These are phyloP conservation scores for Cartodere bifasciata DNA, from an alignment of 2,888 invertebrate genomes.

Conservation along the genomic window DNA sequence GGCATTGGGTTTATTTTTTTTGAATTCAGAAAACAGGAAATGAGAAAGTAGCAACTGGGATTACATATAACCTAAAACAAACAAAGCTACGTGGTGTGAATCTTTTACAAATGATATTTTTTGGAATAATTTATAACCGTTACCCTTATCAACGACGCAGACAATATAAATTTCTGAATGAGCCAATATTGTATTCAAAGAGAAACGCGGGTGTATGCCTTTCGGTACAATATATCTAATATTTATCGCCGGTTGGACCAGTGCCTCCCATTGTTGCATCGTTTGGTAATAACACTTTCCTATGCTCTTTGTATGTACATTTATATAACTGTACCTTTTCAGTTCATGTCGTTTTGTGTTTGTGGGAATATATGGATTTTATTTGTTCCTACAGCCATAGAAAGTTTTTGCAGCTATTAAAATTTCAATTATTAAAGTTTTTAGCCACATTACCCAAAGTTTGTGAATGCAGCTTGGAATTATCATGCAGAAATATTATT, in stretches of 20 bases:
- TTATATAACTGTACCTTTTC: too few species aligned
- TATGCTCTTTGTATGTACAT: slow-evolving; percentile 32
- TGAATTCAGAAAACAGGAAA: too few species aligned
- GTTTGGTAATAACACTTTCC: slow-evolving; percentile 31
- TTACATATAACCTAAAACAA: slow-evolving; percentile 12
- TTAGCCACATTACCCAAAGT: too few species aligned
- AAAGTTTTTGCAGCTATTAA: too few species aligned
- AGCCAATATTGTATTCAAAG: slow-evolving; percentile 31
- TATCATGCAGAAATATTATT: too few species aligned
- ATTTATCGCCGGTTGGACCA: slow-evolving; percentile 30
- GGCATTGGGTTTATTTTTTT: too few species aligned
- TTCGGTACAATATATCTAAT: slow-evolving; percentile 33
- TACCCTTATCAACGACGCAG: slow-evolving; percentile 33
- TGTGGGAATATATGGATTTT: too few species aligned
- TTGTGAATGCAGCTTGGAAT: too few species aligned
- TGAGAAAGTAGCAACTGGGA: too few species aligned
- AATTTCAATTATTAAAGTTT: too few species aligned
- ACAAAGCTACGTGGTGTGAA: slow-evolving; percentile 19
- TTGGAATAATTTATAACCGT: slow-evolving; percentile 30
- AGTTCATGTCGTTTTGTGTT: too few species aligned
- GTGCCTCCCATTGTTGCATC: slow-evolving; percentile 22
- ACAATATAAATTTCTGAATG: slow-evolving; percentile 34
- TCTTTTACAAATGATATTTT: slow-evolving; percentile 32
- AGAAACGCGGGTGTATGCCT: slow-evolving; percentile 21
- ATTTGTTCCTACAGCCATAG: too few species aligned